Base-by-base conservation (phyloP, 1,140 invertebrate genomes). In the Hylaeus volcanicus region DNA sequence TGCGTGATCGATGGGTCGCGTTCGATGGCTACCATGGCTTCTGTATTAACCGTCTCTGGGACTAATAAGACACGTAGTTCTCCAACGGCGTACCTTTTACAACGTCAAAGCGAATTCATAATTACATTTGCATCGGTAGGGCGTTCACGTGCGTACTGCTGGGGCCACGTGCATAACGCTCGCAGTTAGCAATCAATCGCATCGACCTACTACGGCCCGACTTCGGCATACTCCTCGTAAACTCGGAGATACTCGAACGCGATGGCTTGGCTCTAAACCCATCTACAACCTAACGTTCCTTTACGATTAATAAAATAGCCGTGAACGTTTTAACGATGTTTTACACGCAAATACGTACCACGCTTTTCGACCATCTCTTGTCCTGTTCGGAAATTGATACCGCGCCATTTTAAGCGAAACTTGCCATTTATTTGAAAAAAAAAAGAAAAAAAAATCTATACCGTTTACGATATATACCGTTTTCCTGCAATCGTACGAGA, bases 41-140 rank as follows among this genome's bases (percentile, higher is more conserved):
- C 3, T 58, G 66, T 75, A 83, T 80, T 74, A 83, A 85, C 51
- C 63, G 73, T n/a, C 71, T 81, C 55, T 1, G 43, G 66, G 58
- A 53, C 77, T 60, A 75, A 71, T 68, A 77, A 85, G 79, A 72
- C 53, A 60, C 82, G 12, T 68, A 69, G 15, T 55, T 66, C n/a
- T 48, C 37, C 58, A 82, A 14, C 48, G 14, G 12, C 11, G 79
- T 63, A 69, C 82, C 80, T 84, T 84, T 64, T 56, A 63, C 69
- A 51, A 65, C 65, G 71, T 71, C 83, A 70, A 82, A 82, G 74
- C 69, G 75, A 84, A 86, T 84, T 75, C 70, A 56, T 73, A 76
- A 74, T 77, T 77, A 70, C 74, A 51, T 77, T 69, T 77, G 65
- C 65, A 77, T 77, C 39, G 76, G 41, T 39, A 64, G 76, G 60